These are phyloP conservation scores for Pangasius djambal DNA, from an alignment of 2,797 vertebrate genomes.

Conservation along the genomic window DNA sequence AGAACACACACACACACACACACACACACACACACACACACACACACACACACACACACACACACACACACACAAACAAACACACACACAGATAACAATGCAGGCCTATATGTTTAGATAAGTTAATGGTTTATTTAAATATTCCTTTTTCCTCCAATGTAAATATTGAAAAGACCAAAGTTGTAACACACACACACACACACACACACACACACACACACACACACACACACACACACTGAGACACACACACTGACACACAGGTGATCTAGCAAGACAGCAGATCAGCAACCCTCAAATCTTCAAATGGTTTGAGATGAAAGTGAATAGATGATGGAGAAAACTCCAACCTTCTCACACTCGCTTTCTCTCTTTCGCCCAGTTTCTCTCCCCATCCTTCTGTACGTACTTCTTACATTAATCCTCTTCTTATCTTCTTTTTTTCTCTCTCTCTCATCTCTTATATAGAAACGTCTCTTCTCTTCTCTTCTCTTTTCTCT, in stretches of 20 bases:
- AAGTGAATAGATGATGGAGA: slow-evolving; percentile 36
- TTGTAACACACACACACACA: slow-evolving; percentile 1
- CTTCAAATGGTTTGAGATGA: slow-evolving; percentile 53
- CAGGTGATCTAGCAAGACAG: background rate
- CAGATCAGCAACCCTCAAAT: background rate
- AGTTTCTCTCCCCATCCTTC: background rate
- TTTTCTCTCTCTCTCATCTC: too few species aligned
- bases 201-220: background rate
- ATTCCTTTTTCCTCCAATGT: background rate
- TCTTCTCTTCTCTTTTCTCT: background rate
- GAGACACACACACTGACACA: background rate
- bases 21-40: slow-evolving; percentile 24
- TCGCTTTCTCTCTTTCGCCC: background rate
- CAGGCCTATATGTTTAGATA: background rate
- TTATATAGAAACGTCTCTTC: too few species aligned
- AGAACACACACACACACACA: slow-evolving; percentile 13
- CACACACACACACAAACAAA: slow-evolving; percentile 1
- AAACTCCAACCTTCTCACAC: background rate
- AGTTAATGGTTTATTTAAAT: background rate
- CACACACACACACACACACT: background rate
- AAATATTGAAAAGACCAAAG: background rate
- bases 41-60: slow-evolving; percentile 9
- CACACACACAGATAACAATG: slow-evolving; percentile 1
- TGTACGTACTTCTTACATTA: background rate
- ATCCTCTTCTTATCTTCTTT: background rate